Evolutionary conservation across 30 jellyfish, hydroid and myxozoan species (phyloP).

Genomic region (Aurelia aurita): DNA sequence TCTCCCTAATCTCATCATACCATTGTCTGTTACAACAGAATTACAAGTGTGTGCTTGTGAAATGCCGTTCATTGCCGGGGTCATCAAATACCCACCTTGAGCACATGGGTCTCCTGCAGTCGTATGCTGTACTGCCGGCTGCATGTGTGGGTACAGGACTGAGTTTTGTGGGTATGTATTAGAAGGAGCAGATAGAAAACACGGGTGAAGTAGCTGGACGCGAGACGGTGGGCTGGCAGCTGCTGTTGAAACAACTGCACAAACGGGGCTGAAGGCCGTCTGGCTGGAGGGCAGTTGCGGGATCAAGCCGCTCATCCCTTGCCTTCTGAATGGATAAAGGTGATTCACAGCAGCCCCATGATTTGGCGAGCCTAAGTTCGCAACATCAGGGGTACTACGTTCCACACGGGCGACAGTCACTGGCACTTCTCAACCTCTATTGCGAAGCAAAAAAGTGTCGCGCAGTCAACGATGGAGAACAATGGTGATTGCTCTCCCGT

Average conservation of each 20-base stretch:
- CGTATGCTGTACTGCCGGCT: conserved; percentile 26
- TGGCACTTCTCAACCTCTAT: too few relatives aligned
- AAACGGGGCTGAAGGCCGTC: conserved; percentile 86
- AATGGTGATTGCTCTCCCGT: too few relatives aligned
- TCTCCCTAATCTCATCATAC: conserved; percentile 40
- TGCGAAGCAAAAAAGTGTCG: too few relatives aligned
- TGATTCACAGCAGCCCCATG: conserved; percentile 20
- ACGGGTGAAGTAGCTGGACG: conserved; percentile 85
- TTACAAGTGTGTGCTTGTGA: conserved; percentile 68
- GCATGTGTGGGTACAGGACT: conserved; percentile 74
- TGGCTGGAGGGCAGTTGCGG: conserved; percentile 78
- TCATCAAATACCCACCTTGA: conserved; percentile 59
- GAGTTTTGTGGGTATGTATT: conserved; percentile 73
- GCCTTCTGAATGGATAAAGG: conserved; percentile 65
- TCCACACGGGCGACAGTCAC: conserved; percentile 76
- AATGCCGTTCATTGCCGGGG: conserved; percentile 59
- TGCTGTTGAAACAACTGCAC: conserved; percentile 84
- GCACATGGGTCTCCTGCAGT: conserved; percentile 52
- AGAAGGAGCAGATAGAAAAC: conserved; percentile 80
- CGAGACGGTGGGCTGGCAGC: conserved; percentile 72
- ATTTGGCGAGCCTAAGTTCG: conserved; percentile 42
- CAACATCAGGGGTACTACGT: conserved; percentile 52
- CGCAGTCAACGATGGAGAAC: too few relatives aligned
- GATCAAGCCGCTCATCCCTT: conserved; percentile 55
- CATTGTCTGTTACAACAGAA: conserved; percentile 43